These are phyloP conservation scores for Petroica traversi DNA, from an alignment of 2,113 vertebrate species.

Conservation along the genomic window DNA sequence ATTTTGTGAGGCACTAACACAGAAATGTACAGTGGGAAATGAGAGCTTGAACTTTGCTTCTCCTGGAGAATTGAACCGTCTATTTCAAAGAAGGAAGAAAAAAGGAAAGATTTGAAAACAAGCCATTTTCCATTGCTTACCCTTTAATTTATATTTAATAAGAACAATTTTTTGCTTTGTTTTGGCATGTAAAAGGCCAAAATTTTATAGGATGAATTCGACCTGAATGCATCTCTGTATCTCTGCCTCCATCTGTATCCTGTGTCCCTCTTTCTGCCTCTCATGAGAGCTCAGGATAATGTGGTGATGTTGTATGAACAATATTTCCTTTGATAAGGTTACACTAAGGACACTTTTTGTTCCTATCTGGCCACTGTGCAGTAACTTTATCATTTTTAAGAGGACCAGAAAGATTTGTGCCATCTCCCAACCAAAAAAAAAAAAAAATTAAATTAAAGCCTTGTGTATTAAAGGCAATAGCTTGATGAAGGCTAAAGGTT, in stretches of 20 bases:
- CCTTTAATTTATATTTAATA: conserved; percentile 37
- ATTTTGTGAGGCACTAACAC: conserved; percentile 65
- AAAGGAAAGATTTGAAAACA: conserved; percentile 29
- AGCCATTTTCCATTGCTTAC: conserved; percentile 29
- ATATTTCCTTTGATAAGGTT: not conserved
- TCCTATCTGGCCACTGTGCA: not conserved
- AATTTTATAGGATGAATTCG: not conserved
- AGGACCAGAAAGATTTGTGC: not conserved
- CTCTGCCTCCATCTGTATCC: not conserved
- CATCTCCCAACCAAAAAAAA: not conserved
- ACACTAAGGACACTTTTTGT: not conserved
- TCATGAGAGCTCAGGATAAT: not conserved
- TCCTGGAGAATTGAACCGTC: conserved; percentile 6
- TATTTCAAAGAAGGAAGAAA: conserved; percentile 6
- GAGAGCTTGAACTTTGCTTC: conserved; percentile 66
- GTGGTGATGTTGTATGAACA: not conserved
- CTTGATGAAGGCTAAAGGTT: conserved; percentile 78
- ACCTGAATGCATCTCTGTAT: not conserved
- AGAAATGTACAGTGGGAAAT: conserved; percentile 62
- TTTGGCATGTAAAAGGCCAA: not conserved
- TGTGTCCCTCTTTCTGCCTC: not conserved
- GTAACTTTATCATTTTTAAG: not conserved
- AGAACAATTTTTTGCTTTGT: not conserved
- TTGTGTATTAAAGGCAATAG: conserved; percentile 42
- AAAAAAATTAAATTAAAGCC: not conserved